Base-by-base conservation (phyloP, 2,797 vertebrate species). In the Acrocephalus scirpaceus region DNA sequence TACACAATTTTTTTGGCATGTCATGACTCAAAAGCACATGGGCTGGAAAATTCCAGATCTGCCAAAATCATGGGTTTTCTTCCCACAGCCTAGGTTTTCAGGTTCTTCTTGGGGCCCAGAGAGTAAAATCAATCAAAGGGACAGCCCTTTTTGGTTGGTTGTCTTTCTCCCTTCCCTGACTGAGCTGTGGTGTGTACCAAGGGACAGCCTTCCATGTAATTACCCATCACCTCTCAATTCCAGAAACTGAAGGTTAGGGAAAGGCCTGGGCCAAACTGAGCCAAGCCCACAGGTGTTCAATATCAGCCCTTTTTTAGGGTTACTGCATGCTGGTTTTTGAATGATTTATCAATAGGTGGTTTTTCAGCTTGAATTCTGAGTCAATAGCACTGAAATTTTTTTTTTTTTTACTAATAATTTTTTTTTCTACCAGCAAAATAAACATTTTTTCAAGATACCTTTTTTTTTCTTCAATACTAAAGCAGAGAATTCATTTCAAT, bases 31-130 rank as follows among this genome's bases (percentile, higher is more conserved):
- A 92, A 93, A 92, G 25, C 76, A 74, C 69, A 58, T 42, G 44
- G 34, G 13, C 58, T 90, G 92, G 94, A 95, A 96, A 94, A 95
- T 84, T 92, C 76, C 47, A 36, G 44, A 77, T 90, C 65, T 96
- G 95, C 87, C 79, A 92, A 92, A 66, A 75, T 82, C 30, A 22
- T 47, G n/a, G 47, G 11, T 75, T 94, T 93, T 74, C 61, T 83
- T 73, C 45, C 38, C 25, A 40, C 7, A 20, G 54, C 65, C 10
- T 22, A 47, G 56, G 42, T 78, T 90, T 96, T 86, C 70, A 83
- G 51, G 79, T 86, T 78, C 51, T 92, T 69, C 38, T 69, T 80
- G 53, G 23, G 29, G 23, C 29, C 48, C 50, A 71, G 29, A 73
- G 56, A 86, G 12, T 53, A 86, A 74, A 87, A 70, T 34, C 21